These are phyloP conservation scores for Dipodomys merriami DNA, from an alignment of 2,113 vertebrate species.

Conservation along the genomic window DNA sequence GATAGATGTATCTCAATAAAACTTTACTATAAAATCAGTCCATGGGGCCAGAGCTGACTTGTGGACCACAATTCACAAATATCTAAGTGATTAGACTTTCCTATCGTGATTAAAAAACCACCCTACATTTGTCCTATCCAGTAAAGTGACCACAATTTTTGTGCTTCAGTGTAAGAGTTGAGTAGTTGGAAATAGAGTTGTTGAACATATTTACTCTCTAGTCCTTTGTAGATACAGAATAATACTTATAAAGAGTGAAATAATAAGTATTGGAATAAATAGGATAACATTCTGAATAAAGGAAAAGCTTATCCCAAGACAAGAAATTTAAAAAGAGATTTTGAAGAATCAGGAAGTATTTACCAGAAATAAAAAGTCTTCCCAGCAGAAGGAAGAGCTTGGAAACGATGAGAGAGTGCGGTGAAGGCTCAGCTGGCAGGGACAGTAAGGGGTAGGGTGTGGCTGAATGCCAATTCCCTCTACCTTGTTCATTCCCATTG, in stretches of 20 bases:
- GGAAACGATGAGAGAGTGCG: neutral
- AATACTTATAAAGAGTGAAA: neutral
- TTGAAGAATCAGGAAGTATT: neutral
- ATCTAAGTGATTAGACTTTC: too few species aligned
- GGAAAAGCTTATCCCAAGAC: neutral
- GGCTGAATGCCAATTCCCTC: neutral
- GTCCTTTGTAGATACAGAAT: neutral
- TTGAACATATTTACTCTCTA: neutral
- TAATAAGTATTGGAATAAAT: neutral
- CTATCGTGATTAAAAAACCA: too few species aligned
- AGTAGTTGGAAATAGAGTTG: neutral
- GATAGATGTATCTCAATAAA: too few species aligned
- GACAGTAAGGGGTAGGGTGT: neutral
- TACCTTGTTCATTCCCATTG: neutral
- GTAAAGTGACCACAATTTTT: neutral
- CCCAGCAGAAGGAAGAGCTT: neutral
- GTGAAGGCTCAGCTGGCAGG: neutral
- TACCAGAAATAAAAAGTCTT: neutral
- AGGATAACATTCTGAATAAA: neutral
- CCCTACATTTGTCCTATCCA: neutral
- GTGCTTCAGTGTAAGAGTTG: neutral
- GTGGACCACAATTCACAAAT: too few species aligned
- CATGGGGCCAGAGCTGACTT: too few species aligned
- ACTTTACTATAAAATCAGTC: too few species aligned
- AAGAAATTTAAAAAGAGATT: conserved; percentile 28